Conservation (phyloP, 2,113 vertebrate species). For the Panthera tigris region DNA sequence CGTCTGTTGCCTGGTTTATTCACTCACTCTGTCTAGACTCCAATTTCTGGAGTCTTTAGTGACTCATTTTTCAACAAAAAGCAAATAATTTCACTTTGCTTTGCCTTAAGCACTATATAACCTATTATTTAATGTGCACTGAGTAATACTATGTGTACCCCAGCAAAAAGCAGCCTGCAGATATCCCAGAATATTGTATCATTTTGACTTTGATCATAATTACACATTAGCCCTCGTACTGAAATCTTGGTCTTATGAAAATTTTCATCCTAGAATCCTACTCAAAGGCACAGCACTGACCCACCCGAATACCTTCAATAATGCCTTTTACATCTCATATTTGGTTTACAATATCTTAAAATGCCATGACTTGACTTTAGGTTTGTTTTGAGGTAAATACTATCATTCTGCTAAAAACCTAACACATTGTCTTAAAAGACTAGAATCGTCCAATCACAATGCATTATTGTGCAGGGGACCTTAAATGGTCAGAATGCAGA, state of each 20-base stretch:
- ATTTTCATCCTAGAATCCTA: not conserved
- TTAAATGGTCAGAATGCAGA: not conserved
- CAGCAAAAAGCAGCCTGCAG: not conserved
- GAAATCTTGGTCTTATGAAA: slow-evolving; percentile 9
- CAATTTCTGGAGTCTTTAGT: slow-evolving; percentile 55
- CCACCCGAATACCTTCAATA: not conserved
- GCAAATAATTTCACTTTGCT: slow-evolving; percentile 58
- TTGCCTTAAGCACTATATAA: slow-evolving; percentile 48
- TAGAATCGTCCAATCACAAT: slow-evolving; percentile 5
- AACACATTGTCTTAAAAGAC: not conserved
- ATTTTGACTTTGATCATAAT: slow-evolving; percentile 32
- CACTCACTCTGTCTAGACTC: slow-evolving; percentile 42
- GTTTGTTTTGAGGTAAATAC: not conserved
- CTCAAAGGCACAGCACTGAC: not conserved
- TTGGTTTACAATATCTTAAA: slow-evolving; percentile 33
- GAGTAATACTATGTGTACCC: not conserved
- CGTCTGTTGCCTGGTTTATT: not conserved
- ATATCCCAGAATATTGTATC: not conserved
- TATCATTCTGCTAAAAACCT: not conserved
- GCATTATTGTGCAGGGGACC: not conserved
- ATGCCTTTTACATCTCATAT: not conserved
- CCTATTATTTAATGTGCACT: slow-evolving; percentile 51
- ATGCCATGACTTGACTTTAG: not conserved
- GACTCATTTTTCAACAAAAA: slow-evolving; percentile 54
- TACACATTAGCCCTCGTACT: not conserved